A percentile compares a stretch with the other conserved stretches of the same genome.
These are phyloP conservation scores for Ranitomeya imitator DNA, from an alignment of 2,113 vertebrate species.

Conservation along the genomic window DNA sequence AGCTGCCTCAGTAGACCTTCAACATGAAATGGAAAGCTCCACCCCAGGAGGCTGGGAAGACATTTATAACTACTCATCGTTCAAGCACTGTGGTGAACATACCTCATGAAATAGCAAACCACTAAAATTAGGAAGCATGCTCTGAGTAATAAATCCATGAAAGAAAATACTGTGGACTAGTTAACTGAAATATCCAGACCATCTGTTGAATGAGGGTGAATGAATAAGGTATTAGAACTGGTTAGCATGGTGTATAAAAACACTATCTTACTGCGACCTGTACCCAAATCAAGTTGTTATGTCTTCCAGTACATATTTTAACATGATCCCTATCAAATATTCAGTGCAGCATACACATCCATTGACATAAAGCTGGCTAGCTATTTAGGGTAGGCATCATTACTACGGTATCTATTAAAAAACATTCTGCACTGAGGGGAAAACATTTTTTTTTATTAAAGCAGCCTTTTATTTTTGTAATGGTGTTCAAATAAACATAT, in stretches of 20 bases:
- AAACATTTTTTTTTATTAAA: conserved; percentile 69
- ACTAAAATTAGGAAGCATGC: conserved; percentile 77
- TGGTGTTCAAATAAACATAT: conserved; percentile 69
- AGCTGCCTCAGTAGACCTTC: conserved; percentile 70
- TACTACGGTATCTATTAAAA: conserved; percentile 32
- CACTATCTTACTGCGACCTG: not conserved
- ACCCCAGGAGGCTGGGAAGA: conserved; percentile 73
- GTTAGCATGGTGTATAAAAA: conserved; percentile 28
- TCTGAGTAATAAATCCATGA: conserved; percentile 67
- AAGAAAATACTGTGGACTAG: conserved; percentile 63
- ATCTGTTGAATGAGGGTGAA: conserved; percentile 66
- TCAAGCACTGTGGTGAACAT: conserved; percentile 75
- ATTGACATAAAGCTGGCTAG: not conserved
- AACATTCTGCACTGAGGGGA: not conserved
- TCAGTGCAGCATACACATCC: not conserved
- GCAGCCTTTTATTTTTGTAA: conserved; percentile 66
- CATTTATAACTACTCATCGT: conserved; percentile 76
- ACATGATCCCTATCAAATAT: not conserved
- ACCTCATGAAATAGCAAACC: conserved; percentile 86
- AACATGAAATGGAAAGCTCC: conserved; percentile 70
- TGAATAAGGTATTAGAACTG: conserved; percentile 76
- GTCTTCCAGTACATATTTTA: not conserved
- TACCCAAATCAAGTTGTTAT: not conserved
- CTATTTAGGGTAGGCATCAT: conserved; percentile 41
- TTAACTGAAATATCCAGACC: conserved; percentile 62